Evolutionary conservation across 2,797 vertebrate genomes (phyloP), one percentile per base, ranked within the genome.

Genomic region (Malurus leucopterus): DNA sequence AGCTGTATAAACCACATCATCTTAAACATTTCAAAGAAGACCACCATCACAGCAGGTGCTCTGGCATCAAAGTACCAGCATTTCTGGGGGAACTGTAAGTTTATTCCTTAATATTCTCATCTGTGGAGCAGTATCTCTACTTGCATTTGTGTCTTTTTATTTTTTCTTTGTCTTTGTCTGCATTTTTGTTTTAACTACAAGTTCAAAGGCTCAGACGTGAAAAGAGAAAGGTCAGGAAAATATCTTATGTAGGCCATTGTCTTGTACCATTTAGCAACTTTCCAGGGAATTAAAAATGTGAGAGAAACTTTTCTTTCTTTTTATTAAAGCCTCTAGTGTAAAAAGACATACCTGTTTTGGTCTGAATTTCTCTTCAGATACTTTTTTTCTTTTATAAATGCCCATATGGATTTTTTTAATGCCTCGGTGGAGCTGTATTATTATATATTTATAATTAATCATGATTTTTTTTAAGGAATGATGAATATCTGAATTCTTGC

Each of bases 11-110:
- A 90, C 67, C 63, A 41, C 15, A n/a, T 49, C 61, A 93, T 54
- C 68, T 71, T 87, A 93, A 95, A 44, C 13, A 40, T 94, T 93
- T 89, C 80, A 93, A 90, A 92, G 85, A 29, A 47, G 72, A 91
- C 36, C 74, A 76, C 49, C 30, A 62, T 38, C 59, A 81, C 61
- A 70, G 43, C n/a, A 70, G 70, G 79, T 62, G 14, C 5, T 90
- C 65, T 44, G 53, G 21, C 41, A 70, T 89, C 61, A 83, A 88
- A 95, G 59, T 84, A 89, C 58, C 73, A 90, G 24, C 8, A 16
- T 84, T 77, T 86, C 43, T 74, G 72, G 41, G 43, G 72, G 51
- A 82, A n/a, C 27, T 38, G 63, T 86, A 90, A 84, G 36, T 91
- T 94, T 94, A 67, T 54, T 86, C 44, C 78, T 84, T 78, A 90